Base-by-base conservation (phyloP, 2,113 vertebrate genomes). In the Electrona antarctica region DNA sequence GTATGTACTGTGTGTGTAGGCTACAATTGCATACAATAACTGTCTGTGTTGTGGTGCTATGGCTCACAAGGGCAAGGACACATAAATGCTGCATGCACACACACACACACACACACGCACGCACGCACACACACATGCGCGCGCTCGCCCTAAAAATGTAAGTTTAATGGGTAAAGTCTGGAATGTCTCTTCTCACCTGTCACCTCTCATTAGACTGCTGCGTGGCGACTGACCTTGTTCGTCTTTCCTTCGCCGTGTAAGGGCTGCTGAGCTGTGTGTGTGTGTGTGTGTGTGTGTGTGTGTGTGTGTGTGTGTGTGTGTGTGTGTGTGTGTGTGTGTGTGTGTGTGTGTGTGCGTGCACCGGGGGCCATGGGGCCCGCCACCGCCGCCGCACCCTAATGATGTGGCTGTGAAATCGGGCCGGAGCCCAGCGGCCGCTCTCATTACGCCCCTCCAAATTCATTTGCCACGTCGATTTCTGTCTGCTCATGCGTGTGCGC, bases 371-470 rank as follows among this genome's bases (percentile, higher is more conserved):
- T 21, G 72, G 78, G 84, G 80, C 85, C 33, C 73, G 87, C 86
- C 87, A 90, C 21, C 21, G 21, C 21, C 21, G 21, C 21, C 83
- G 77, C 89, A 74, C 90, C 86, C 66, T 90, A 92, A 93, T 90
- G 90, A 93, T 93, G 91, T 79, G 85, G 87, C 92, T 92, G 92
- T 94, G 92, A 93, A 94, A 93, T 93, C 86, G 79, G 91, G 86
- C 86, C 72, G 69, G 79, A 86, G 90, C 88, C 81, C 84, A 87
- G 86, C 61, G 85, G 91, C 84, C 69, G 79, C 88, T 90, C 92
- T 93, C 92, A 93, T 93, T 92, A 93, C 80, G 78, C 75, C 87
- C 84, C 90, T 91, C 91, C 88, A 93, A 93, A 94, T 93, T 91
- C 89, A 94, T 94, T 93, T 91, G 88, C 90, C 85, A 88, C 90